Percentiles rank a stretch among this genome's conserved stretches.
Evolutionary conservation across 2,113 vertebrate genomes (phyloP).

Genomic region (Marmota flaviventris): DNA sequence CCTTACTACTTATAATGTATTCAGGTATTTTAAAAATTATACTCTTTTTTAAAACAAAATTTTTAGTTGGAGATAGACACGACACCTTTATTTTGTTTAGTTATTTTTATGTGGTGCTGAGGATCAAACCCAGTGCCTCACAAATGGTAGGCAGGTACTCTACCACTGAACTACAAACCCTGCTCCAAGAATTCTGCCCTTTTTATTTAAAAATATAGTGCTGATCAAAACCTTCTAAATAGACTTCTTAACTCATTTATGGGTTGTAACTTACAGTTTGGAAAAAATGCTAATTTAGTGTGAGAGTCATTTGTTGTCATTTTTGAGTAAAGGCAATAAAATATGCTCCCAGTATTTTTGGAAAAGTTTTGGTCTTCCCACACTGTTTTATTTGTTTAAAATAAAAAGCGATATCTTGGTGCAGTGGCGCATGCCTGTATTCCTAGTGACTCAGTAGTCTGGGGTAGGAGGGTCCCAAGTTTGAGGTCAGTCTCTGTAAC

Average conservation of each 20-base stretch:
- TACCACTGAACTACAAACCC: no score
- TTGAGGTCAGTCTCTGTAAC: no score
- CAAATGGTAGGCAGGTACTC: no score
- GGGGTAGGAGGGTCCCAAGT: no score
- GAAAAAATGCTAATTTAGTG: slow-evolving; percentile 31
- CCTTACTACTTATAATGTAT: not conserved
- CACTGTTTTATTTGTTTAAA: not conserved
- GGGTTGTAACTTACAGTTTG: slow-evolving; percentile 23
- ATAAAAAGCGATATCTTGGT: not conserved
- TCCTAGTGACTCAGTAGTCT: no score
- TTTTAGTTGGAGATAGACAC: no score
- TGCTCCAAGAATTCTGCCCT: not conserved
- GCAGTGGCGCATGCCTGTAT: no score
- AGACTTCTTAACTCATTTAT: slow-evolving; percentile 25
- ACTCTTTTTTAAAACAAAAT: not conserved
- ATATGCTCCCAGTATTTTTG: slow-evolving; percentile 7
- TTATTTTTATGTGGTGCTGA: no score
- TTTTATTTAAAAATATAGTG: slow-evolving; percentile 24
- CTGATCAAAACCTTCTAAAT: not conserved
- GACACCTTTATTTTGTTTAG: no score
- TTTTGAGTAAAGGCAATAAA: slow-evolving; percentile 37
- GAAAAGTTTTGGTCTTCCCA: not conserved
- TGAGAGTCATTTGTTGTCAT: slow-evolving; percentile 14
- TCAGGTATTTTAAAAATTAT: not conserved
- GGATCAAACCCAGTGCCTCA: no score